Evolutionary conservation across 2,888 invertebrate genomes (phyloP).

Genomic region (Neria commutata): DNA sequence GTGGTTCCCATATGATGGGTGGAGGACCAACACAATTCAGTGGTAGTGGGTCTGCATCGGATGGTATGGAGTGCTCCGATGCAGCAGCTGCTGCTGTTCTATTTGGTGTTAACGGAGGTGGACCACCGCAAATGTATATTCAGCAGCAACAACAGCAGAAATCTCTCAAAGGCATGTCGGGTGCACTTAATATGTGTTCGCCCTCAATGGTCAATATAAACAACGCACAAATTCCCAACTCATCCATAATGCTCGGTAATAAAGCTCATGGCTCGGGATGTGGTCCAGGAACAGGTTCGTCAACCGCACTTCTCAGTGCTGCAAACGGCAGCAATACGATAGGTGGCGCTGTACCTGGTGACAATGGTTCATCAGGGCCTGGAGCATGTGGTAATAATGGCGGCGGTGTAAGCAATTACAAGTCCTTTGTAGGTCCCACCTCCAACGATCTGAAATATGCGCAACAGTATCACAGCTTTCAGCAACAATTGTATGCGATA

Average conservation of each 20-base stretch:
- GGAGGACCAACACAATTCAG: slow-evolving; percentile 31
- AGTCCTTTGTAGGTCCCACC: slow-evolving; percentile 81
- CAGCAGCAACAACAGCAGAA: no score
- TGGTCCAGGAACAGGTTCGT: no score
- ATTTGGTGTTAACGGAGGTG: neutral
- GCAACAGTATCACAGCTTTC: slow-evolving; percentile 94
- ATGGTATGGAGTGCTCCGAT: neutral
- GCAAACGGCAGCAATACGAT: no score
- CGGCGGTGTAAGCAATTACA: slow-evolving; percentile 41
- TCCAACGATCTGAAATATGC: slow-evolving; percentile 92
- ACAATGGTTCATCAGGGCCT: neutral
- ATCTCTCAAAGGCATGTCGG: neutral
- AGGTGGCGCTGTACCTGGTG: no score
- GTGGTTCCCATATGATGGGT: slow-evolving; percentile 11
- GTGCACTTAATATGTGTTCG: neutral
- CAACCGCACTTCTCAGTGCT: no score
- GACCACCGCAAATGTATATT: neutral
- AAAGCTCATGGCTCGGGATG: no score
- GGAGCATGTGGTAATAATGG: slow-evolving; percentile 11
- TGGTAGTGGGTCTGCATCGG: neutral
- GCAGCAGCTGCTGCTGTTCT: neutral
- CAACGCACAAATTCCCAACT: no score
- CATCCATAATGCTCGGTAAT: no score
- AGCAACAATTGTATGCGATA: slow-evolving; percentile 92
- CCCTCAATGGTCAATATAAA: no score